Percentiles rank a stretch among this genome's conserved stretches.
phyloP scores from a whole-genome alignment of 1,140 invertebrate species.

The Scaptomyza graminum region DNA sequence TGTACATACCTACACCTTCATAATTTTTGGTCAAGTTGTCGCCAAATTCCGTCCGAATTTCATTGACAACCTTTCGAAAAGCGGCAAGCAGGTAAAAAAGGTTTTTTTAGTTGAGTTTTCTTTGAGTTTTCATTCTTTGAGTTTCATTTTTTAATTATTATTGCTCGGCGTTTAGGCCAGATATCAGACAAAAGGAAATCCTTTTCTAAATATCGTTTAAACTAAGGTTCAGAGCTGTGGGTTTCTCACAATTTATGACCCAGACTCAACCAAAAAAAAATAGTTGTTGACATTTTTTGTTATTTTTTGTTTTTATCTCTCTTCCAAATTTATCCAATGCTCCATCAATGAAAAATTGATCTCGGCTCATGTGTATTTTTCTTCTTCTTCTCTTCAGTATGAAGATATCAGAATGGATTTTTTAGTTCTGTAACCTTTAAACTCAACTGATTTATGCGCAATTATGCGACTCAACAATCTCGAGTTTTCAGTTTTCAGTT shows the following conservation, averaged over 20 bases:
- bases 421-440: constrained; percentile 17
- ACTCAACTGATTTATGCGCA: constrained; percentile 67
- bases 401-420: constrained; percentile 76
- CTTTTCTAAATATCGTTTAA: constrained; percentile 75
- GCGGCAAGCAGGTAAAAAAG: constrained; percentile 65
- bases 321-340: constrained; percentile 33
- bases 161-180: constrained; percentile 58
- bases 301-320: constrained; percentile 50
- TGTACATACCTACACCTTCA: constrained; percentile 43
- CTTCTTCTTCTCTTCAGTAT: constrained; percentile 31
- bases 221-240: constrained; percentile 20
- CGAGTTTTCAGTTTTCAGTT: not conserved
- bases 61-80: constrained; percentile 15
- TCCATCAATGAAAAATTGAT: constrained; percentile 79
- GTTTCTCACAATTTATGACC: constrained; percentile 64
- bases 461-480: constrained; percentile 27
- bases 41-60: constrained; percentile 63
- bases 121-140: constrained; percentile 4
- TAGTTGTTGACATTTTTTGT: constrained; percentile 70
- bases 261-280: constrained; percentile 26
- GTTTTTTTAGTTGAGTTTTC: constrained; percentile 13
- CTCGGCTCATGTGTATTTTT: constrained; percentile 19
- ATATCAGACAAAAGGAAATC: constrained; percentile 70
- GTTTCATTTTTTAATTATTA: constrained; percentile 71
- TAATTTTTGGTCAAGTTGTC: constrained; percentile 63